Percentiles rank a stretch among this genome's conserved stretches.
Evolutionary conservation across 2,888 invertebrate genomes (phyloP).

Genomic region (Nephrotoma flavescens): DNA sequence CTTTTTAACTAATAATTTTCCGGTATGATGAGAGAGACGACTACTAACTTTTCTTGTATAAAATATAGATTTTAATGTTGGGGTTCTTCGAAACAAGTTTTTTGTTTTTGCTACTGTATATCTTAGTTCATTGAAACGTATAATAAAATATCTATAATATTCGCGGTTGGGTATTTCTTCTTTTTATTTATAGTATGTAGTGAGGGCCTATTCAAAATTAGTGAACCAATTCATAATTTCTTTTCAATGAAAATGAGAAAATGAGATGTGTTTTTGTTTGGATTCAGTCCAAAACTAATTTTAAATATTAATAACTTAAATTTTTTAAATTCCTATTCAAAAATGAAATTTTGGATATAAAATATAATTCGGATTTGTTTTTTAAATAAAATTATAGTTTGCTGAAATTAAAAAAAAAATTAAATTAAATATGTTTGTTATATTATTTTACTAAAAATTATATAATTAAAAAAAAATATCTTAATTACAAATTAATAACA

Average conservation of each 20-base stretch:
- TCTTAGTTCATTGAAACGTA: constrained; percentile 1
- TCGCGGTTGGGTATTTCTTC: constrained; percentile 1
- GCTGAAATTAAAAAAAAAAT: neutral
- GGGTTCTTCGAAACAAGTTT: neutral
- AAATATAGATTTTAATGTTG: neutral
- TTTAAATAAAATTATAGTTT: neutral
- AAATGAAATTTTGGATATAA: neutral
- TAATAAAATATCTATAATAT: neutral
- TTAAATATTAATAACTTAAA: neutral
- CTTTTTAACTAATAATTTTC: neutral
- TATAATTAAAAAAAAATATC: neutral
- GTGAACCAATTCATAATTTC: constrained; percentile 2
- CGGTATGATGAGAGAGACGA: neutral
- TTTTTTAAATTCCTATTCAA: neutral
- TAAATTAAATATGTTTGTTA: neutral
- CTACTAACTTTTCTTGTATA: neutral
- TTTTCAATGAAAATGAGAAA: neutral
- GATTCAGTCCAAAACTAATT: neutral
- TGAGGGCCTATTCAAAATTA: constrained; percentile 1
- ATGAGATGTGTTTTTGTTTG: neutral
- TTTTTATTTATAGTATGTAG: neutral
- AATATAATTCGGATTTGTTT: neutral
- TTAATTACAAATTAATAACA: neutral
- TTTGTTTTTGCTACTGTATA: neutral
- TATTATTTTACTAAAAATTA: neutral